Evolutionary conservation across 2,113 vertebrate genomes (phyloP), one percentile per base, ranked within the genome.

Genomic region (Oryzias curvinotus): DNA sequence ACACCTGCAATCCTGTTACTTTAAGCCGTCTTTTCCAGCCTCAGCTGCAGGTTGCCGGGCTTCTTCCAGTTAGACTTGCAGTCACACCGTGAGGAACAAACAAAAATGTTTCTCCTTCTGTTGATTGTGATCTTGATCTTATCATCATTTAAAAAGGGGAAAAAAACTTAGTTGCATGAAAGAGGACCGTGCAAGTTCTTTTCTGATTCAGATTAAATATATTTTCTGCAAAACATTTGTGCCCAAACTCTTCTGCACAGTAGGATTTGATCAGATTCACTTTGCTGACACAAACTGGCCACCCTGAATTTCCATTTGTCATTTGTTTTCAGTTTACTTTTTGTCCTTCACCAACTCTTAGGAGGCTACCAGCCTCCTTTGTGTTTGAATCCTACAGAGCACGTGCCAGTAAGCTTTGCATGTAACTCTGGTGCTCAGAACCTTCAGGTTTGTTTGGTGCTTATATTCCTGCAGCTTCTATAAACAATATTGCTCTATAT

Each of bases 1-100:
- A 87, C 66, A 87, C 87, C 71, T 75, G 54, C 84, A 90, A 90
- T 92, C 89, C 82, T 85, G 87, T 91, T 91, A 90, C 78, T 75
- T 55, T 90, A 92, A 92, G 82, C 87, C 87, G 77, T 65, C 84
- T 89, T 90, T 78, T 70, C 76, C 77, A 66, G 80, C 67, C 74
- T 82, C 68, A 51, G 74, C 81, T 78, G 58, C 58, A 61, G 61
- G 62, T 60, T 82, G 73, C 68, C 78, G 75, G 67, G 64, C 74
- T 41, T 56, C 54, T 53, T 70, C 46, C 54, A 68, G 63, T 73
- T 48, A 57, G 53, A 52, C 43, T 43, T 1, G 3, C 21, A 21
- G 45, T 25, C 21, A 15, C 18, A 7, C 17, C 43, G 15, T 43
- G 61, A 60, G 52, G 63, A 43, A 68, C 18, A 25, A 57, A 74